Evolutionary conservation across 30 jellyfish, hydroid and myxozoan genomes (phyloP), one percentile per base, ranked within the genome.

Genomic region (Euphysa ruthae): DNA sequence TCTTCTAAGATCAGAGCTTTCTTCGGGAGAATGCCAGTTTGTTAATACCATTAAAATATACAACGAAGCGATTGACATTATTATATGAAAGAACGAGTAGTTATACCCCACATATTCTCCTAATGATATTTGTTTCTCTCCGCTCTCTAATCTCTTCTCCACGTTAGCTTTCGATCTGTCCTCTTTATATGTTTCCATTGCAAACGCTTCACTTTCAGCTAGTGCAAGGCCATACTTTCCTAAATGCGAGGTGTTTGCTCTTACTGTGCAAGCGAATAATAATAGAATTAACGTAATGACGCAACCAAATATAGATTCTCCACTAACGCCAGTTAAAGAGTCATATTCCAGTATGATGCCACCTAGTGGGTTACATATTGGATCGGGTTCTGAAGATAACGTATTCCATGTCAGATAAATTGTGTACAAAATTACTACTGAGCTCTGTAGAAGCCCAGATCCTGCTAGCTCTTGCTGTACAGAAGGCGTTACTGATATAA

Each of bases 21-120:
- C 94, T 23, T 88, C 97, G 6, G 97, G 97, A 12, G 97, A 88
- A 69, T 88, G 97, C 97, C 97, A 88, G 63, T 88, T 82, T 7
- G 97, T 88, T 4, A 88, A 49, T 4, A 88, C 69, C 97, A 88
- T 88, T 15, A 88, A 63, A 22, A 88, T 49, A 63, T 88, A 74
- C 62, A 88, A 25, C 7, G 90, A 55, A 14, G 92, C 94, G 50
- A 88, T 62, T 7, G 87, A 79, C 94, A 88, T 74, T 16, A 88
- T 65, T 20, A 74, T 43, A 28, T 88, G 97, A 75, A 88, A 88
- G 43, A 88, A 69, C 13, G 97, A 88, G 70, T 88, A 88, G 55
- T 80, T 88, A 43, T 74, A 88, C 3, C 97, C 97, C 18, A 88
- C 97, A 35, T 61, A 88, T 31, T 88, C 93, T 43, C 70, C 95